Base-by-base conservation (phyloP, 2,113 vertebrate genomes). In the Lipotes vexillifer region DNA sequence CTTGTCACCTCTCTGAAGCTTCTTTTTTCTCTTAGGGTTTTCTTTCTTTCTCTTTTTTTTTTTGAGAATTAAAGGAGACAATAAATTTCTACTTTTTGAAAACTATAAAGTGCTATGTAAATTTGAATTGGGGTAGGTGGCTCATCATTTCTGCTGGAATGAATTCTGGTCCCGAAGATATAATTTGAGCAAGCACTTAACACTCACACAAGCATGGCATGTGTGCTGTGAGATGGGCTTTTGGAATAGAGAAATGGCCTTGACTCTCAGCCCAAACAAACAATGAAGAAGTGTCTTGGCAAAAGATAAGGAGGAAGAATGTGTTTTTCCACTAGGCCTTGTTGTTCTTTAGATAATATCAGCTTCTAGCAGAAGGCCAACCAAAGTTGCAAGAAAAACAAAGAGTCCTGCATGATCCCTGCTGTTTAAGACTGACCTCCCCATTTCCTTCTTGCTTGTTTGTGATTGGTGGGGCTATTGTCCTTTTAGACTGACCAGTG, bases 291-390 rank as follows among this genome's bases (percentile, higher is more conserved):
- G 38, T 36, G n/a, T 80, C 74, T 80, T 65, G 49, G 93, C 63
- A 74, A 69, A 72, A 59, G 57, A 57, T 69, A 57, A 81, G 41
- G 44, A 57, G n/a, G 29, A 84, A 78, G 41, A 74, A 59, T 33
- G 44, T 59, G 65, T 77, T 88, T 90, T 88, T 61, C 25, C 41
- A 84, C 15, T 36, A 71, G 69, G 29, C 3, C 10, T 29, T 66
- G 29, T n/a, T 61, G 31, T 46, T 93, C 36, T 85, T 92, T 23
- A 38, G 90, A 77, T 57, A n/a, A 17, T 36, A 71, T 44, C 41
- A 41, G 8, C 18, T 72, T 55, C 63, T 68, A 69, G 59, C 33
- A 88, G 71, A 86, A 97, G 46, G 29, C 57, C 85, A 75, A 33
- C 29, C 49, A n/a, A 52, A 44, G 18, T 5, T 9, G 0, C 41